phyloP scores from a whole-genome alignment of 2,113 vertebrate species.

The Sphaerodactylus townsendi region DNA sequence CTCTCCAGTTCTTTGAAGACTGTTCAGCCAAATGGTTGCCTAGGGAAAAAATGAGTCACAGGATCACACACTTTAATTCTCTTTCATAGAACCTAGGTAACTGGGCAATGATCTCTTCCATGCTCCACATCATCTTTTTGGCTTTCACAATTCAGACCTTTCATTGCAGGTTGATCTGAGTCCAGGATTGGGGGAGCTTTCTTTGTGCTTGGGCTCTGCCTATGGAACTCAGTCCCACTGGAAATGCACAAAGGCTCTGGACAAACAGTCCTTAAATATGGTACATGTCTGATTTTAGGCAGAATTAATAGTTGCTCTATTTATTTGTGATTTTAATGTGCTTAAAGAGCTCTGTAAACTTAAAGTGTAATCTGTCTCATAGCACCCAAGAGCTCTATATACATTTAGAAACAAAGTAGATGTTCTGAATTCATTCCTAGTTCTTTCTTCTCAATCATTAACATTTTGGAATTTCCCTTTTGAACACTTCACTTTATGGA shows the following conservation, averaged over 20 bases:
- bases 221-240: neutral
- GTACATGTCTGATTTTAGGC: neutral
- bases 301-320: neutral
- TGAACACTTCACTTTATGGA: neutral
- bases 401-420: neutral
- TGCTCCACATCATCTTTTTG: neutral
- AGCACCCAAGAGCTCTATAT: neutral
- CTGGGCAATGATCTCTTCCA: neutral
- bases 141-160: neutral
- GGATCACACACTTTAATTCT: neutral
- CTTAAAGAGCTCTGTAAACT: neutral
- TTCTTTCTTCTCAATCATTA: neutral
- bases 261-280: neutral
- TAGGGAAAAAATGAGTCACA: no score
- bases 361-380: neutral
- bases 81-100: neutral
- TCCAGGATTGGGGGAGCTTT: neutral
- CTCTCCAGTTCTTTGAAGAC: neutral
- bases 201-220: neutral
- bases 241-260: neutral
- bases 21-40: neutral
- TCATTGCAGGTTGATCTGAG: neutral
- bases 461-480: neutral
- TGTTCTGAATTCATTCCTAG: neutral
- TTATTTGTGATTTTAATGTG: neutral